Evolutionary conservation across 2,797 vertebrate species (phyloP), one percentile per base, ranked within the genome.

Genomic region (Holocentrus rufus): DNA sequence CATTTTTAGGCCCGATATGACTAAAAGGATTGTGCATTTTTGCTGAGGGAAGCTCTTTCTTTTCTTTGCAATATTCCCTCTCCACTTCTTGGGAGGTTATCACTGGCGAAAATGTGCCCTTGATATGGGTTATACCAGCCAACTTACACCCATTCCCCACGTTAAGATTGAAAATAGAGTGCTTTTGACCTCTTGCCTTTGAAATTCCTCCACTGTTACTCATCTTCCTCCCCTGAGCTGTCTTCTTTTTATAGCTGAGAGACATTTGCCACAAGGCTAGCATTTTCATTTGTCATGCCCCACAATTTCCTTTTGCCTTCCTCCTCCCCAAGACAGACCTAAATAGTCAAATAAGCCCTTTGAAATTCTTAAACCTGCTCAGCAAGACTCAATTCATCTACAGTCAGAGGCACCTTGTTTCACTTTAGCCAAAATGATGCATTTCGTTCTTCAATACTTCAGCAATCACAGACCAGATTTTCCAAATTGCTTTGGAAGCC

Each of bases 111-210:
- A 89, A 81, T 20, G 62, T 82, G 81, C 59, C 88, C 87, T 91
- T 92, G 88, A 91, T 92, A 85, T 64, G 79, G 83, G 87, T 87
- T 91, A 75, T 72, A 83, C 77, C 80, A 82, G 78, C 79, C 86
- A 75, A 82, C 80, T 70, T 87, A 82, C 79, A 78, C 85, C 82
- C 80, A 74, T 87, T 90, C 77, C 85, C 85, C 69, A 82, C 78
- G 87, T 89, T 87, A 88, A 84, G 80, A 85, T 89, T 84, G 79
- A 91, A 93, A 93, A 93, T 93, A 90, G 91, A 92, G 84, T 82
- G 74, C 85, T 91, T 82, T 82, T 92, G 92, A 93, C 91, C 92
- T 76, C 82, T 69, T 81, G 84, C 87, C 84, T 91, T 90, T 93
- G 85, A 87, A 92, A 89, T 86, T 77, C 72, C 79, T 77, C 69